Evolutionary conservation across 2,888 invertebrate genomes (phyloP).

Genomic region (Argyra leucocephala): DNA sequence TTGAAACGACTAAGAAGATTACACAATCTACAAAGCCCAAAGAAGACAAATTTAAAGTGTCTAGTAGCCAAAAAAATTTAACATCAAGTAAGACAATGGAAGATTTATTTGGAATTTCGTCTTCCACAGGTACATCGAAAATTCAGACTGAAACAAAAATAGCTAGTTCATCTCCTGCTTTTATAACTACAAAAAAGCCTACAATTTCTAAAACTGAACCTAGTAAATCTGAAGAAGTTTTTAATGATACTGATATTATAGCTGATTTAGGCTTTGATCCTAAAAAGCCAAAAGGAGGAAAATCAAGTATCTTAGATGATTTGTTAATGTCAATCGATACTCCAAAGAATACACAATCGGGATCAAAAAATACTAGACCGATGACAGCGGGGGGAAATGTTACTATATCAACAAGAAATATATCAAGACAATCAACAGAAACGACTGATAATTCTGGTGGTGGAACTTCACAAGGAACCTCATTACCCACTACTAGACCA

Average conservation of each 20-base stretch:
- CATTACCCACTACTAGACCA: conserved; percentile 30
- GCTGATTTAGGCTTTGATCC: conserved; percentile 43
- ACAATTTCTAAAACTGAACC: conserved; percentile 29
- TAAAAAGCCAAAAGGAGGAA: conserved; percentile 36
- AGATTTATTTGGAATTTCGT: conserved; percentile 38
- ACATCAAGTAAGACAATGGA: conserved; percentile 33
- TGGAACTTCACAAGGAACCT: conserved; percentile 22
- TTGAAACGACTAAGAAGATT: conserved; percentile 44
- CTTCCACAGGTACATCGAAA: conserved; percentile 10
- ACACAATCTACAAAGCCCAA: conserved; percentile 16
- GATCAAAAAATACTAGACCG: conserved; percentile 25
- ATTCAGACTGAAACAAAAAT: conserved; percentile 11
- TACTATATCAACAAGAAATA: conserved; percentile 23
- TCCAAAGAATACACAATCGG: conserved; percentile 26
- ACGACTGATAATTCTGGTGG: conserved; percentile 35
- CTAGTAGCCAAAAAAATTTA: conserved; percentile 14
- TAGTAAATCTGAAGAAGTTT: conserved; percentile 24
- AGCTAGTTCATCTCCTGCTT: conserved; percentile 14
- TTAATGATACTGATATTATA: conserved; percentile 32
- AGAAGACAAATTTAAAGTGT: conserved; percentile 13
- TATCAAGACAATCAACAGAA: conserved; percentile 41
- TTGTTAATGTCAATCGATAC: conserved; percentile 30
- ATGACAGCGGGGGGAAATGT: conserved; percentile 24
- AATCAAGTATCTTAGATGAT: conserved; percentile 40
- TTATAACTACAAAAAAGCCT: conserved; percentile 16